Evolutionary conservation across 2,888 invertebrate genomes (phyloP).

Genomic region (Cephalotes varians): DNA sequence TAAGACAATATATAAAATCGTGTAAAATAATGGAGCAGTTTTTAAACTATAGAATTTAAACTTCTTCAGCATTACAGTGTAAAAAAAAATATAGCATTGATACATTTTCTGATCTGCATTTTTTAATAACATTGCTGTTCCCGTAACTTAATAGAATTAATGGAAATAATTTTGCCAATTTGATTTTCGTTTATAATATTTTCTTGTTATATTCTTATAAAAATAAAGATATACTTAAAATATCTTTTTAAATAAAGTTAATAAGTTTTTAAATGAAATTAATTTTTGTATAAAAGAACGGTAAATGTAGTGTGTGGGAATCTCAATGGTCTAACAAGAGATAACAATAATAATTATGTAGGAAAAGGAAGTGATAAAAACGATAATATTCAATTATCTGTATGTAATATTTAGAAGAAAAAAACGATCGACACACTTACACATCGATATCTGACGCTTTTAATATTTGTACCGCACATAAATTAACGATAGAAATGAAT

Average conservation of each 20-base stretch:
- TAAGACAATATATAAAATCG: slow-evolving; percentile 10
- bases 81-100: slow-evolving; percentile 39
- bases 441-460: neutral
- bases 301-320: neutral
- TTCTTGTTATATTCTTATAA: slow-evolving; percentile 10
- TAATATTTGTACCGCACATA: neutral
- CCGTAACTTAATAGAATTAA: neutral
- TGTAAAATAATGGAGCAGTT: slow-evolving; percentile 31
- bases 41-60: slow-evolving; percentile 43
- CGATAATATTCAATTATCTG: neutral
- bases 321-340: neutral
- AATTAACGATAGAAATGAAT: neutral
- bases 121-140: neutral
- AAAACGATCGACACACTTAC: neutral
- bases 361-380: neutral
- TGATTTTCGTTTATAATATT: neutral
- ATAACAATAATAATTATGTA: slow-evolving; percentile 9
- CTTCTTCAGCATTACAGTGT: neutral
- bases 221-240: neutral
- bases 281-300: neutral
- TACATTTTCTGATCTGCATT: slow-evolving; percentile 42
- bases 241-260: neutral
- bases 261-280: neutral
- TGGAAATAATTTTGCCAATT: neutral
- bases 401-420: neutral